Evolutionary conservation across 2,113 vertebrate species (phyloP).

Genomic region (Sinocyclocheilus anophthalmus): DNA sequence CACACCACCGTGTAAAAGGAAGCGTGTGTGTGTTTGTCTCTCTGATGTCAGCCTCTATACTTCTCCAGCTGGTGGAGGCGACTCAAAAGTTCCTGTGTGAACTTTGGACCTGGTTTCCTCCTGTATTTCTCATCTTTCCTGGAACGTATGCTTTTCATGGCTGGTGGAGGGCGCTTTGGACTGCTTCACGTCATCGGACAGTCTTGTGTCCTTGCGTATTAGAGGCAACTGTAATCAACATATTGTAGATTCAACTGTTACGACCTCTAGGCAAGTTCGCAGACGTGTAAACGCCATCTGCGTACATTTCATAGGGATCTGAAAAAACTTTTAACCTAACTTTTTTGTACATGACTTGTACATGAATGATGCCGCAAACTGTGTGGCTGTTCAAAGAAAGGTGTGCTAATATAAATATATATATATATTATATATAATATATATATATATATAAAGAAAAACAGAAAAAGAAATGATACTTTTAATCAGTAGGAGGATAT

Average conservation of each 20-base stretch:
- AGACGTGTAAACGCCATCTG: neutral
- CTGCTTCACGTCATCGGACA: neutral
- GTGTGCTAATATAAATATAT: too few species aligned
- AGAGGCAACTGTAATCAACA: neutral
- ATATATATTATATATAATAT: too few species aligned
- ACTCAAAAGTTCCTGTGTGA: slow-evolving; percentile 9
- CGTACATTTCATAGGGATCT: neutral
- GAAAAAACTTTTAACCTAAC: neutral
- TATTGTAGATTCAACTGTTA: neutral
- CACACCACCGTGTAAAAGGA: slow-evolving; percentile 41
- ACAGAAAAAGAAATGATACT: too few species aligned
- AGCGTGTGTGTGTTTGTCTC: slow-evolving; percentile 30
- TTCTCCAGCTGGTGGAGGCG: slow-evolving; percentile 56
- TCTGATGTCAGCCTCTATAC: slow-evolving; percentile 44
- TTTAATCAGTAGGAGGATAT: too few species aligned
- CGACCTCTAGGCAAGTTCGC: neutral
- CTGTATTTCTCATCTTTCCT: slow-evolving; percentile 13
- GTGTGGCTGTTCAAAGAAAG: neutral
- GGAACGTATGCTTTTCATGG: neutral
- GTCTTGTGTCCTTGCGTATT: neutral
- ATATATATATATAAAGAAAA: too few species aligned
- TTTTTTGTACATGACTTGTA: neutral
- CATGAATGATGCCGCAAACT: neutral
- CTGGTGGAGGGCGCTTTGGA: slow-evolving; percentile 14
- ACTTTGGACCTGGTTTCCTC: neutral